phyloP scores from a whole-genome alignment of 2,113 vertebrate genomes.

The Pitta sordida region DNA sequence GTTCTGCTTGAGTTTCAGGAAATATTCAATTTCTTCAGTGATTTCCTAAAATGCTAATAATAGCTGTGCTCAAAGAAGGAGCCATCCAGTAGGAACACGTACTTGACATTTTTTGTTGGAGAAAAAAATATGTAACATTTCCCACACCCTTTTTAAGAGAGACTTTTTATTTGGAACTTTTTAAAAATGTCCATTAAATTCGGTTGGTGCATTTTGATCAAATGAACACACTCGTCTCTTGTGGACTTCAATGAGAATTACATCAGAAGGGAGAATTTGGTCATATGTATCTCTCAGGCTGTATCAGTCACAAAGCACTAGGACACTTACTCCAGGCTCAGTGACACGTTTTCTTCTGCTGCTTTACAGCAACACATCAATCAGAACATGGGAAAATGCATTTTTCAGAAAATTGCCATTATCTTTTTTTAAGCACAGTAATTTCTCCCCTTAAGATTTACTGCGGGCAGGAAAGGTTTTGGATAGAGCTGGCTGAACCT shows the following conservation, averaged over 20 bases:
- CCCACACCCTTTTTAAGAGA: background rate
- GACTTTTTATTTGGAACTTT: constrained; percentile 20
- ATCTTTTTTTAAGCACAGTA: constrained; percentile 36
- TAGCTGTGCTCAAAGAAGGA: constrained; percentile 14
- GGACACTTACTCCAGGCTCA: constrained; percentile 39
- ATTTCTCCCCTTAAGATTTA: constrained; percentile 52
- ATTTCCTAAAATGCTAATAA: constrained; percentile 62
- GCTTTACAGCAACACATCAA: constrained; percentile 59
- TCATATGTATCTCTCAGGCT: background rate
- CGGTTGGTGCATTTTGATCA: constrained; percentile 46
- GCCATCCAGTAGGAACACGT: background rate
- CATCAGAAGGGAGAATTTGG: constrained; percentile 34
- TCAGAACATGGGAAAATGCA: constrained; percentile 34
- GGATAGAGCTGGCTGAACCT: constrained; percentile 18
- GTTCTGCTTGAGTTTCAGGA: constrained; percentile 46
- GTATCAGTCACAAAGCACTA: constrained; percentile 36
- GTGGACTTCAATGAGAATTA: constrained; percentile 37
- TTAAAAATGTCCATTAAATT: constrained; percentile 10
- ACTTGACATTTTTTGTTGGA: background rate
- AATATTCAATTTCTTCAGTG: constrained; percentile 43
- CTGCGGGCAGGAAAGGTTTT: background rate
- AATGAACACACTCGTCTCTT: constrained; percentile 13
- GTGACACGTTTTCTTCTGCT: constrained; percentile 49
- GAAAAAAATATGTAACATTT: background rate
- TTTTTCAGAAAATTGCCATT: constrained; percentile 59